Evolutionary conservation across 2,113 vertebrate genomes (phyloP), one percentile per base, ranked within the genome.

Genomic region (Ariopsis seemanni): DNA sequence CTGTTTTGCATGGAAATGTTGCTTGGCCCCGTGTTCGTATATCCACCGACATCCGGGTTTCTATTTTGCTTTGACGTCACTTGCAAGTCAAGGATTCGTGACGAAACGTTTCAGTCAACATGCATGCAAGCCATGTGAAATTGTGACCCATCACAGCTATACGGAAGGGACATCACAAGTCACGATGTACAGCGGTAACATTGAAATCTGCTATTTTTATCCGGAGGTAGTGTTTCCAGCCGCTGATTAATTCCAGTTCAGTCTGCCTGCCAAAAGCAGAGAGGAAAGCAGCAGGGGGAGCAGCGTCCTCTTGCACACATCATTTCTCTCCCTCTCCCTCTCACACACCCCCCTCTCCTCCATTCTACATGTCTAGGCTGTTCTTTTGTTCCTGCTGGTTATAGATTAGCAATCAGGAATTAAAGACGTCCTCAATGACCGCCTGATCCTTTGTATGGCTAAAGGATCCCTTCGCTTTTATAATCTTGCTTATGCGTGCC

Each of bases 201-300:
- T 74, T 20, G 22, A 25, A 77, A 52, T 53, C 20, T 55, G 52
- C 75, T 79, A 79, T 60, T 80, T n/a, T 42, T 77, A 34, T 65
- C 92, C 92, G 91, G 90, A 93, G 48, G 62, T 52, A 92, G 94
- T 93, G 94, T 95, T 91, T 91, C 92, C 93, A 94, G 94, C 93
- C 90, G 91, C 90, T 93, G 93, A 94, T 95, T 95, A 94, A 88
- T 89, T 93, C 93, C 93, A 93, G 91, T 92, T 92, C 92, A 91
- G 88, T 90, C 90, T 83, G 87, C 83, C 84, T 92, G 69, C 78
- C 86, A 89, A 25, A 12, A 82, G 69, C 50, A 55, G 60, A 63
- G 79, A 17, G 42, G 63, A 80, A 67, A 72, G 52, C 82, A 67
- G 82, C 48, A 52, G 82, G 50, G 62, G 82, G 82, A 82, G 81